These are phyloP conservation scores for Plebejus anna DNA, from an alignment of 2,888 invertebrate genomes.

Conservation along the genomic window DNA sequence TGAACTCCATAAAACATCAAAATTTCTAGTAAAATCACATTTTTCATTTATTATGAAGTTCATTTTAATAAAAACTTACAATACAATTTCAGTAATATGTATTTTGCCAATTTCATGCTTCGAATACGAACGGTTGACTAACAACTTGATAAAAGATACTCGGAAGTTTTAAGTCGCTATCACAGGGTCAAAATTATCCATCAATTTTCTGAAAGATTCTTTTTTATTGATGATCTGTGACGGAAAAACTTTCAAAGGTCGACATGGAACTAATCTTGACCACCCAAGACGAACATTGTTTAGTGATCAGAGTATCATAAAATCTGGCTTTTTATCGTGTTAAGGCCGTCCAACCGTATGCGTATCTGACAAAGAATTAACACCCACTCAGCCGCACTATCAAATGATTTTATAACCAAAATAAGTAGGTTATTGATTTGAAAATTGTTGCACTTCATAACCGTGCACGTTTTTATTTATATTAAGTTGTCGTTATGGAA, in stretches of 20 bases:
- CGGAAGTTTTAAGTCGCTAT: neutral
- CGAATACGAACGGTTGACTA: neutral
- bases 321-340: conserved; percentile 72
- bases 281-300: conserved; percentile 77
- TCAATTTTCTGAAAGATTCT: conserved; percentile 12
- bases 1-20: no score
- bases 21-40: neutral
- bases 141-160: neutral
- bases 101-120: neutral
- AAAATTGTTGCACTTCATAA: conserved; percentile 48
- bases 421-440: conserved; percentile 52
- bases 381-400: conserved; percentile 59
- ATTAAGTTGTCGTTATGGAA: neutral
- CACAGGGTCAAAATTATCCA: neutral
- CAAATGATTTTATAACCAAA: conserved; percentile 53
- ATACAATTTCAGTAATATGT: neutral
- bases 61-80: neutral
- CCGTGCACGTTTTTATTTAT: neutral
- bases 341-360: conserved; percentile 54
- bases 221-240: conserved; percentile 23
- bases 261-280: conserved; percentile 48
- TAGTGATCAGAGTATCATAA: conserved; percentile 69
- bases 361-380: conserved; percentile 65
- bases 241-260: conserved; percentile 32
- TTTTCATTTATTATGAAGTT: neutral